A percentile compares a stretch with the other conserved stretches of the same genome.
phyloP scores from a whole-genome alignment of 92 coral and sea anemone species.

The Phymanthus crucifer region DNA sequence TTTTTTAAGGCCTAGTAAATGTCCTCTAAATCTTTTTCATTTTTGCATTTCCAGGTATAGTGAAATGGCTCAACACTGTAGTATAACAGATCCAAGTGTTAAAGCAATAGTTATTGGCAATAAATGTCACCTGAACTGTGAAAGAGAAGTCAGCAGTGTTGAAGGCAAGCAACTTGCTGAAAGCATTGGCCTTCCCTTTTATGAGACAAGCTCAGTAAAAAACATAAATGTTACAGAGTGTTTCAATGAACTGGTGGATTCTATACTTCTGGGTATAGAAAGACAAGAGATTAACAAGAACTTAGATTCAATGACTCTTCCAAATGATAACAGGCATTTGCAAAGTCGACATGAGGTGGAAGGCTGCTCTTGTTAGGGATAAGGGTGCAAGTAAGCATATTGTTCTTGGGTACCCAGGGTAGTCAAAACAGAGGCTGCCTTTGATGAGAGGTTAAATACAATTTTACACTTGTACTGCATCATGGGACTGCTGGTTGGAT shows the following conservation, averaged over 20 bases:
- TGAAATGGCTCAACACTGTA: constrained; percentile 62
- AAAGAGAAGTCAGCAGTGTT: constrained; percentile 58
- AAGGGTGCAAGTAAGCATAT: neutral
- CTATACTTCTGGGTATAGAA: constrained; percentile 42
- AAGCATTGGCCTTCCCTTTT: constrained; percentile 56
- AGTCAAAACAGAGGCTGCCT: no score
- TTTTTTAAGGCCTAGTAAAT: no score
- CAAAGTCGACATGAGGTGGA: constrained; percentile 28
- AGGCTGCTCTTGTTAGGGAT: constrained; percentile 40
- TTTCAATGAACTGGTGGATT: constrained; percentile 78
- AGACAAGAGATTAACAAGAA: constrained; percentile 21
- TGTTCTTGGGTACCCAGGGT: no score
- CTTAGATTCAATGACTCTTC: constrained; percentile 29
- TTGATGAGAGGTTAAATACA: no score
- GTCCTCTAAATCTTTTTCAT: neutral
- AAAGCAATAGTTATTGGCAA: constrained; percentile 74
- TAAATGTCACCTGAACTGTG: constrained; percentile 67
- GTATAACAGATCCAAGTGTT: constrained; percentile 39
- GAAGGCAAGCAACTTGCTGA: constrained; percentile 70
- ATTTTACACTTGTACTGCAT: no score
- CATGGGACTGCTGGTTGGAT: no score
- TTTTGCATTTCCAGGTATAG: constrained; percentile 50
- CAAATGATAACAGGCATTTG: constrained; percentile 9
- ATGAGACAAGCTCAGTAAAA: constrained; percentile 66
- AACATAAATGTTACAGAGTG: constrained; percentile 69